Evolutionary conservation across 1,140 invertebrate species (phyloP).

Genomic region (Xylocopa sonorina): DNA sequence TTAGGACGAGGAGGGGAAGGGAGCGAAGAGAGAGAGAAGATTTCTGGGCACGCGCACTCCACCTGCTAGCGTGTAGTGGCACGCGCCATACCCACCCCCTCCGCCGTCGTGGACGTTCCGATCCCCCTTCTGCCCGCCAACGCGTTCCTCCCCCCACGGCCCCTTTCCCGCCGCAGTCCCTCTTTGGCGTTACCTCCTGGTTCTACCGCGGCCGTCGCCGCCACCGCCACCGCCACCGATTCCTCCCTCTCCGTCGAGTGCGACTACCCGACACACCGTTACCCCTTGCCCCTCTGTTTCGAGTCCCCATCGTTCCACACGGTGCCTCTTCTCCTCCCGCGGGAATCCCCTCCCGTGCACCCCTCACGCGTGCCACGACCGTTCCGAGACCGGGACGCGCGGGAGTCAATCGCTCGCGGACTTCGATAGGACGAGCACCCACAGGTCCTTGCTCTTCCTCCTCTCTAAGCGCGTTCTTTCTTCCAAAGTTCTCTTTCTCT

Average conservation of each 20-base stretch:
- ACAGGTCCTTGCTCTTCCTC: conserved; percentile 49
- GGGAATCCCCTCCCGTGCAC: conserved; percentile 60
- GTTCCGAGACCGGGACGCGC: conserved; percentile 71
- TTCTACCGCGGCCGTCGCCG: conserved; percentile 53
- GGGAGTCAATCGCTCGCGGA: conserved; percentile 80
- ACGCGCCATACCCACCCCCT: conserved; percentile 75
- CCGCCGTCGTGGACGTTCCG: conserved; percentile 45
- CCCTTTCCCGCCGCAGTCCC: conserved; percentile 57
- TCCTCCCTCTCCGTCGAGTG: conserved; percentile 31
- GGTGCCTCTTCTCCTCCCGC: conserved; percentile 44
- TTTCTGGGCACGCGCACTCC: conserved; percentile 81
- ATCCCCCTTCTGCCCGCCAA: conserved; percentile 8
- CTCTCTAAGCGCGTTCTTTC: conserved; percentile 7
- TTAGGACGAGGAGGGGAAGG: conserved; percentile 43
- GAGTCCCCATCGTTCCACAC: conserved; percentile 6
- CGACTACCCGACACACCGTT: not conserved
- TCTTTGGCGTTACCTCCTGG: conserved; percentile 64
- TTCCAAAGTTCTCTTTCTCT: not conserved
- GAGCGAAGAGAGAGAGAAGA: conserved; percentile 55
- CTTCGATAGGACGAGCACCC: conserved; percentile 73
- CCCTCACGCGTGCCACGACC: conserved; percentile 78
- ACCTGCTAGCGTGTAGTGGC: conserved; percentile 80
- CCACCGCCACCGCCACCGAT: conserved; percentile 41
- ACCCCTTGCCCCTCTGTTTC: conserved; percentile 2
- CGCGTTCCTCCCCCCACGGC: conserved; percentile 58